phyloP scores from a whole-genome alignment of 2,888 invertebrate species.

The Cremastobaeus sp. region DNA sequence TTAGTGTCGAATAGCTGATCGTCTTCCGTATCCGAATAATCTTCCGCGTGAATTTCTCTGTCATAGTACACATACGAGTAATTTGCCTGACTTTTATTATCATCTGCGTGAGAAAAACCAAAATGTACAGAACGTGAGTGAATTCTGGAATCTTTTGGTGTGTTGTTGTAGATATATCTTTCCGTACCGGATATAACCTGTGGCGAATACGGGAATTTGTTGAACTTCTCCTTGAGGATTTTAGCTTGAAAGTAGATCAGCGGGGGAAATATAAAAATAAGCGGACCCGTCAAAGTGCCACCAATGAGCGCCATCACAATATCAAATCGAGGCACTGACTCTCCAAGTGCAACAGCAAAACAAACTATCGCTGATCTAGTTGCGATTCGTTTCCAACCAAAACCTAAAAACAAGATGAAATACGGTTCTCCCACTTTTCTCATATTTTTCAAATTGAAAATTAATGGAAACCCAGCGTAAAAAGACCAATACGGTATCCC shows the following conservation, averaged over 20 bases:
- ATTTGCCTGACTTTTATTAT: constrained; percentile 50
- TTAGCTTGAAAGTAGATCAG: constrained; percentile 84
- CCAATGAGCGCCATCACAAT: constrained; percentile 92
- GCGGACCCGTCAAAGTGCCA: constrained; percentile 88
- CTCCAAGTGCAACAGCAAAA: constrained; percentile 87
- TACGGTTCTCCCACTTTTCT: too few species aligned
- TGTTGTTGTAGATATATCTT: constrained; percentile 56
- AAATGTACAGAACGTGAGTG: constrained; percentile 70
- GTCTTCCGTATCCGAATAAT: constrained; percentile 63
- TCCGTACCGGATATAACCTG: constrained; percentile 65
- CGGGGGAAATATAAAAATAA: constrained; percentile 91
- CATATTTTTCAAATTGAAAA: too few species aligned
- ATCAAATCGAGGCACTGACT: constrained; percentile 91
- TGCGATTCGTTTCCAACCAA: constrained; percentile 85
- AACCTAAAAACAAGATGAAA: constrained; percentile 82
- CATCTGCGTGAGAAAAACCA: constrained; percentile 60
- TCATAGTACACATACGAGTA: constrained; percentile 73
- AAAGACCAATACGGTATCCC: too few species aligned
- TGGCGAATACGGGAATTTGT: constrained; percentile 49
- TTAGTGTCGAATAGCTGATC: constrained; percentile 5
- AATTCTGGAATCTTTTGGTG: constrained; percentile 64
- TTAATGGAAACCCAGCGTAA: too few species aligned
- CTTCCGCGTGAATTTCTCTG: constrained; percentile 61
- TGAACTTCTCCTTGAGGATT: background rate
- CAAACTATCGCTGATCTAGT: constrained; percentile 85